A percentile compares a stretch with the other conserved stretches of the same genome.
phyloP scores from a whole-genome alignment of 2,113 vertebrate species.

The Cyanoliseus patagonus region DNA sequence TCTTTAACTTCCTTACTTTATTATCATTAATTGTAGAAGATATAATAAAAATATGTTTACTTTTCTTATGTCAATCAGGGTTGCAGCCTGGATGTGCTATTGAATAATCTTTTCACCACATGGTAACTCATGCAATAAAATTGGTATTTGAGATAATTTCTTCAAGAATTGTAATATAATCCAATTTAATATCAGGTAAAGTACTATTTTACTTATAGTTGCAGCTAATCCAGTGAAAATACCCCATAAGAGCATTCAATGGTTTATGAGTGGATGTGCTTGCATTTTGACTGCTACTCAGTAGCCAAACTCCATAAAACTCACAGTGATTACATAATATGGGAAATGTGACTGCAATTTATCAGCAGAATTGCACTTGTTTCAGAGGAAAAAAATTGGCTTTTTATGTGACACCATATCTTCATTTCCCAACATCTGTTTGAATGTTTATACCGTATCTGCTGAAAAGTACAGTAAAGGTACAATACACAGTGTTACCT shows the following conservation, averaged over 20 bases:
- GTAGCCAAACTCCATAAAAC: neutral
- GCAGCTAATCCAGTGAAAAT: neutral
- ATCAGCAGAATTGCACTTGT: neutral
- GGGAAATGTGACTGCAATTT: neutral
- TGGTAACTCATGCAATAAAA: neutral
- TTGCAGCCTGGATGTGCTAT: neutral
- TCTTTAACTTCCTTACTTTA: neutral
- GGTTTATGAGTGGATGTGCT: neutral
- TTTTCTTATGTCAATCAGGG: neutral
- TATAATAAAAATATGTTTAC: neutral
- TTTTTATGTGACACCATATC: neutral
- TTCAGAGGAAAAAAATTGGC: neutral
- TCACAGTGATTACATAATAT: neutral
- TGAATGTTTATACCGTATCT: neutral
- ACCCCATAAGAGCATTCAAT: neutral
- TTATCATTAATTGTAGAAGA: neutral
- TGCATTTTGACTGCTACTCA: neutral
- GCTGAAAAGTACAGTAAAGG: neutral
- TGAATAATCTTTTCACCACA: neutral
- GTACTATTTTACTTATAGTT: neutral
- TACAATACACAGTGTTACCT: fast-evolving
- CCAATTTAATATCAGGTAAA: neutral
- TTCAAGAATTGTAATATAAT: neutral
- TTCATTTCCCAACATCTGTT: neutral
- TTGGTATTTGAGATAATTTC: neutral